Conservation (phyloP, 2,797 vertebrate genomes). For the Luscinia megarhynchos region DNA sequence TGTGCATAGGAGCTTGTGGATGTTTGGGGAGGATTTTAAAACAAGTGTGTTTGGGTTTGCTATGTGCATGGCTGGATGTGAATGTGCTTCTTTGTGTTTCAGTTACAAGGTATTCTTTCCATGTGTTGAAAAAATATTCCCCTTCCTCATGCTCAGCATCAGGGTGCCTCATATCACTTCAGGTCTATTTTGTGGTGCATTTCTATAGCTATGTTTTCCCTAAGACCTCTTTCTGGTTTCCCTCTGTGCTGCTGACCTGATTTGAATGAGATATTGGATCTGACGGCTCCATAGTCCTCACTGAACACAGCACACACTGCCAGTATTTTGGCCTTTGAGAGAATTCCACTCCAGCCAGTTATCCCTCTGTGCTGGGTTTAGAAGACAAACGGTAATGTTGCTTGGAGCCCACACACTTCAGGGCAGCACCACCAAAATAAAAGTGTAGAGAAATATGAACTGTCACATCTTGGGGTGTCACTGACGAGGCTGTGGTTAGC, state of each 20-base stretch:
- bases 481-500: background rate
- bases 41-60: background rate
- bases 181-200: background rate
- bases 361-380: background rate
- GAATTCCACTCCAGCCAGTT: constrained; percentile 29
- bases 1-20: background rate
- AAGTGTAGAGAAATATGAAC: background rate
- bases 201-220: background rate
- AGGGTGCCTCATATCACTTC: background rate
- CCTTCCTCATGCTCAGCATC: background rate
- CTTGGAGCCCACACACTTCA: background rate
- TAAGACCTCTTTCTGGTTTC: constrained; percentile 11
- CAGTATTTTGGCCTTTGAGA: constrained; percentile 26
- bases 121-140: background rate
- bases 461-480: background rate
- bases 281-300: constrained; percentile 44
- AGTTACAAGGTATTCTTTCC: background rate
- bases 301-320: background rate
- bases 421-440: background rate
- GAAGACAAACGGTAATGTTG: background rate
- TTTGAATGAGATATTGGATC: constrained; percentile 64
- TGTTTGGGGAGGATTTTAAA: constrained; percentile 12
- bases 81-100: background rate
- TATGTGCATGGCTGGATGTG: background rate
- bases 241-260: constrained; percentile 60